These are phyloP conservation scores for Melanerpes aurifrons DNA, from an alignment of 2,113 vertebrate genomes.

Conservation along the genomic window DNA sequence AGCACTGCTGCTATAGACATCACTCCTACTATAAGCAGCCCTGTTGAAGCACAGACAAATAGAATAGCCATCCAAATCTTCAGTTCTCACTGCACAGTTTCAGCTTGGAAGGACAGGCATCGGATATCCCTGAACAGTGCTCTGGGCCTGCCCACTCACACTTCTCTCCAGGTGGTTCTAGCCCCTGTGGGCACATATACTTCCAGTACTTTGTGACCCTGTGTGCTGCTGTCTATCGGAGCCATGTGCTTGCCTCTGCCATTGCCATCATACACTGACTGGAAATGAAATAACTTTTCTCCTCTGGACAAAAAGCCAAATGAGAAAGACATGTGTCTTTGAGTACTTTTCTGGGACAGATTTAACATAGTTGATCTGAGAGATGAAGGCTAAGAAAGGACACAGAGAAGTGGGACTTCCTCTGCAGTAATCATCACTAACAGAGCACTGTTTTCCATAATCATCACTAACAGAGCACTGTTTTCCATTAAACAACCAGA, in stretches of 20 bases:
- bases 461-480: not conserved
- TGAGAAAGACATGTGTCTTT: rapidly evolving
- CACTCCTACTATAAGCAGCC: not conserved
- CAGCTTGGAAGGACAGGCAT: too few relatives aligned
- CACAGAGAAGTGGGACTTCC: not conserved
- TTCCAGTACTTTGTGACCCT: rapidly evolving
- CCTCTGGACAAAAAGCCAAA: not conserved
- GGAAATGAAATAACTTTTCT: not conserved
- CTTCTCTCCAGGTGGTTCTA: rapidly evolving
- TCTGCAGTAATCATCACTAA: not conserved
- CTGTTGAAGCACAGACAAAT: not conserved
- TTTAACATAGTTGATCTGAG: not conserved
- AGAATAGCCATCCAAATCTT: not conserved
- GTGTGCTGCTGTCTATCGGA: rapidly evolving
- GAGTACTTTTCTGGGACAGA: not conserved
- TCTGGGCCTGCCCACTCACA: not conserved
- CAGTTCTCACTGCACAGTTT: not conserved
- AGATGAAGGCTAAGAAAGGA: not conserved
- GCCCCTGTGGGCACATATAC: not conserved
- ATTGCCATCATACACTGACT: rapidly evolving
- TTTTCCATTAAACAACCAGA: not conserved
- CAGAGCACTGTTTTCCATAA: not conserved
- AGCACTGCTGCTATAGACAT: not conserved
- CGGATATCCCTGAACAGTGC: not conserved
- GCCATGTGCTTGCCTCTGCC: not conserved